A percentile compares a stretch with the other conserved stretches of the same genome.
phyloP scores from a whole-genome alignment of 2,113 vertebrate genomes.

The Saimiri boliviensis region DNA sequence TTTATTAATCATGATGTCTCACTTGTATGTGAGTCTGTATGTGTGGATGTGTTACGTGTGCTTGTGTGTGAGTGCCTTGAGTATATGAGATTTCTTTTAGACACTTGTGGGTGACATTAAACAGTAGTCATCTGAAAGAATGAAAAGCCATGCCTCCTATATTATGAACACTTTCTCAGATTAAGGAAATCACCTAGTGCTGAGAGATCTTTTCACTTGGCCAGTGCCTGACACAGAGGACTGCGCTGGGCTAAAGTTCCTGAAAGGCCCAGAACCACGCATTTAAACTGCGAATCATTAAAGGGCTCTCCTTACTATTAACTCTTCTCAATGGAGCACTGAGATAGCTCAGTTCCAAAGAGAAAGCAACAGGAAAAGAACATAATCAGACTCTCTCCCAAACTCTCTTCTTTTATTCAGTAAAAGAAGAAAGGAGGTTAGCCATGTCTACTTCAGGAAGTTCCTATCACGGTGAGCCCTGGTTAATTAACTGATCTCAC shows the following conservation, averaged over 20 bases:
- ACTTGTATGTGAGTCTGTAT: not conserved
- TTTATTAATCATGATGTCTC: conserved; percentile 90
- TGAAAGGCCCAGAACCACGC: conserved; percentile 37
- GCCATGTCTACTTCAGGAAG: not conserved
- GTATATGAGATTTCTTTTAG: conserved; percentile 71
- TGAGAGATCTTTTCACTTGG: conserved; percentile 76
- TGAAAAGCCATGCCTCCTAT: conserved; percentile 83
- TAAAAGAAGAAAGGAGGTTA: conserved; percentile 51
- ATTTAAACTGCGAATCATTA: conserved; percentile 65
- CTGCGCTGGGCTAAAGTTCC: not conserved
- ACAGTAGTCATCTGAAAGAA: conserved; percentile 82
- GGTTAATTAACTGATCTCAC: conserved; percentile 44
- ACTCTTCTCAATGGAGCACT: conserved; percentile 48
- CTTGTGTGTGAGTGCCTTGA: not conserved
- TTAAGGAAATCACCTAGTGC: conserved; percentile 78
- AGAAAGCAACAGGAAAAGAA: not conserved
- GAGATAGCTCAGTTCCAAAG: not conserved
- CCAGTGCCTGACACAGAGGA: not conserved
- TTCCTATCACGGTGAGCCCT: conserved; percentile 23
- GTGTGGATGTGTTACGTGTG: not conserved
- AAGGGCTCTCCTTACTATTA: not conserved
- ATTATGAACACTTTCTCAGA: conserved; percentile 84
- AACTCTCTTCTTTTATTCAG: not conserved
- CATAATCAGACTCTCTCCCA: not conserved
- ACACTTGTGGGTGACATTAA: conserved; percentile 76